Conservation (phyloP, 2,888 invertebrate genomes). For the Resseliella maxima region DNA sequence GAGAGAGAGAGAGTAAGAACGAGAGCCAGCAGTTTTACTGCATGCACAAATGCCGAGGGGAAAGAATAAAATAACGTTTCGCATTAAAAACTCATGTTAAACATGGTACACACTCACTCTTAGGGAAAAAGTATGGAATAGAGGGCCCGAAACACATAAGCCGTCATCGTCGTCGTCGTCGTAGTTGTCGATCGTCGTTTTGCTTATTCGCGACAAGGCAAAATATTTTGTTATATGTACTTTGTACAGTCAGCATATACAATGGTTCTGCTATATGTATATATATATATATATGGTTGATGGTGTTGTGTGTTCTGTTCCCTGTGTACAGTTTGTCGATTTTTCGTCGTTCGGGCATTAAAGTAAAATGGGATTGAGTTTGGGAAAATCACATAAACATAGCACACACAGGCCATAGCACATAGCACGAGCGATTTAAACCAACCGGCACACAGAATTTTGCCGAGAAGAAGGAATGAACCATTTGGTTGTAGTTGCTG, state of each 20-base stretch:
- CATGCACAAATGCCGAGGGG: conserved; percentile 47
- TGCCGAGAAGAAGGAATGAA: conserved; percentile 40
- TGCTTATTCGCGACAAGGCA: background rate
- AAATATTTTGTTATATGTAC: background rate
- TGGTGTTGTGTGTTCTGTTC: background rate
- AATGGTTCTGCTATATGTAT: too few species aligned
- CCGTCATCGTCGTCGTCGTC: background rate
- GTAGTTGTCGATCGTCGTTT: background rate
- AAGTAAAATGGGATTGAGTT: conserved; percentile 43
- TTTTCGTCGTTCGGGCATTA: conserved; percentile 16
- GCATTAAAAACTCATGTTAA: conserved; percentile 55
- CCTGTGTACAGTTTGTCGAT: conserved; percentile 31
- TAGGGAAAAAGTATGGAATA: conserved; percentile 8
- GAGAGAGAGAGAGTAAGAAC: too few species aligned
- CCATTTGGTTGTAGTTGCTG: background rate
- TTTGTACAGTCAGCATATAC: too few species aligned
- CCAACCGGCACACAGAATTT: conserved; percentile 37
- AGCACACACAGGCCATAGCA: conserved; percentile 18
- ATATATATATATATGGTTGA: background rate
- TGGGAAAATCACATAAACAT: conserved; percentile 47
- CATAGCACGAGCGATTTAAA: conserved; percentile 31
- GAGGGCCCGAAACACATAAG: background rate
- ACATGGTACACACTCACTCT: conserved; percentile 7
- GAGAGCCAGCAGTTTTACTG: conserved; percentile 13
- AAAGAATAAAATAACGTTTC: conserved; percentile 43